Base-by-base conservation (phyloP, 1,140 invertebrate genomes). In the Psilanteris sp. region DNA sequence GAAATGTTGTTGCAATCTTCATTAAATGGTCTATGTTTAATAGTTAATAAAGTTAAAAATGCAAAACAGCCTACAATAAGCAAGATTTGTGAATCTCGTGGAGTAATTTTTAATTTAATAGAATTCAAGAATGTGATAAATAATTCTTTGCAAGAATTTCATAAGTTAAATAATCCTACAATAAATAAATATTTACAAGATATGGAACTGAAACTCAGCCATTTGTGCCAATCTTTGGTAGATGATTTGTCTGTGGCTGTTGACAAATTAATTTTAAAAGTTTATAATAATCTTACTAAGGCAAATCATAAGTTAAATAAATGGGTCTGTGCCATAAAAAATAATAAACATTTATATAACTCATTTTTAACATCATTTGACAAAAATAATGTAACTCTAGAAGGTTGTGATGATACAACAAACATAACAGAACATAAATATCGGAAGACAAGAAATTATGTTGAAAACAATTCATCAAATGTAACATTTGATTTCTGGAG, bases 271-370 rank as follows among this genome's bases (percentile, higher is more conserved):
- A 71, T 62, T 6, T 31, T 71, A 15, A 71, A 71, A 59, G 54
- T 71, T 14, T 71, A 71, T 9, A 71, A 62, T 6, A 55, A 55
- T 7, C 18, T 71, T 0, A 61, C 55, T 11, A 54, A 62, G 32
- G 48, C 32, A 4, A 71, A 71, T n/a, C 18, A 18, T 8, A 71
- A 71, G 20, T 27, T 71, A 4, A 71, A 62, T 14, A 71, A 71
- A 8, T 71, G 67, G 55, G 32, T 62, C 1, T 71, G 66, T 6
- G 44, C 54, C 0, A 20, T 61, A 3, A 70, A 70, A 14, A 18
- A 15, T 4, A 62, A 71, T 20, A 61, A 52, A 24, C 52, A 52
- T n/a, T 36, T 70, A n/a, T 70, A 70, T 8, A 41, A 61, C 9
- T 44, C 54, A 0, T 54, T 70, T 34, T 36, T 70, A 34, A 61